phyloP scores from a whole-genome alignment of 2,888 invertebrate species.

The Gymnosoma rotundatum region DNA sequence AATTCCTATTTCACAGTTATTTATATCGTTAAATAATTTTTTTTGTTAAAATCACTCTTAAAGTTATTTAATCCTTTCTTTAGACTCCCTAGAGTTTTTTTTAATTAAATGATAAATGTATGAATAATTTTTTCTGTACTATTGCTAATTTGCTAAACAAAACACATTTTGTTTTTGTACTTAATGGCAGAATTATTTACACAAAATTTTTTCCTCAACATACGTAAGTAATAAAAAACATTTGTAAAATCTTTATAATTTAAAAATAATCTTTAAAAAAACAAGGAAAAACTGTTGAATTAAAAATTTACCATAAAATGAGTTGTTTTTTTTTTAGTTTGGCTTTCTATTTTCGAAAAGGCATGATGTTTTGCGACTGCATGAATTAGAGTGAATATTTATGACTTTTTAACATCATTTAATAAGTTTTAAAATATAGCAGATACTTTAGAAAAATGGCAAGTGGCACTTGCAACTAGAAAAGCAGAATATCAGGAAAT shows the following conservation, averaged over 20 bases:
- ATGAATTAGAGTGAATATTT: conserved; percentile 31
- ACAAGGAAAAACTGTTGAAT: background rate
- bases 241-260: conserved; percentile 20
- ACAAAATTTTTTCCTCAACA: background rate
- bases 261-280: conserved; percentile 36
- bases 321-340: background rate
- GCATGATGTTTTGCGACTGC: conserved; percentile 8
- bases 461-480: conserved; percentile 11
- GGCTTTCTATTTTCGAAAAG: background rate
- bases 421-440: conserved; percentile 32
- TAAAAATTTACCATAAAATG: background rate
- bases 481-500: background rate
- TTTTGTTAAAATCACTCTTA: no score
- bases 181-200: background rate
- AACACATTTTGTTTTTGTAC: conserved; percentile 18
- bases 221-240: conserved; percentile 7
- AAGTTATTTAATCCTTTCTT: background rate
- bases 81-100: conserved; percentile 16
- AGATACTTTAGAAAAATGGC: conserved; percentile 40
- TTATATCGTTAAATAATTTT: no score
- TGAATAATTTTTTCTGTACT: conserved; percentile 48
- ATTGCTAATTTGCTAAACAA: conserved; percentile 67
- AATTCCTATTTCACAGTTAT: no score
- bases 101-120: conserved; percentile 51
- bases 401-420: conserved; percentile 59